Evolutionary conservation across 2,888 invertebrate species (phyloP).

Genomic region (Flexamia atlantica): DNA sequence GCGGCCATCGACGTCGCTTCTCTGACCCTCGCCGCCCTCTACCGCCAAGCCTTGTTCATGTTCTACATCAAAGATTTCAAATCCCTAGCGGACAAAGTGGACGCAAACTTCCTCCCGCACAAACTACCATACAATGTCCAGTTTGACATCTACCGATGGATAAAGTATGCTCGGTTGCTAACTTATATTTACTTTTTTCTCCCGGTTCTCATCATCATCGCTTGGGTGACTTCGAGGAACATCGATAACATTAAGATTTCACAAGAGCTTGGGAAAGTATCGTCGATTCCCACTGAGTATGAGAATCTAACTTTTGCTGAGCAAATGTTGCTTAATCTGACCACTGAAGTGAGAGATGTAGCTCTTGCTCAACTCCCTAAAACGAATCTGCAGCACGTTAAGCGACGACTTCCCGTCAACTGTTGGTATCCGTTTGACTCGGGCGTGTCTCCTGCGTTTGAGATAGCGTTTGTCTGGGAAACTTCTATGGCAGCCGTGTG

Average conservation of each 20-base stretch:
- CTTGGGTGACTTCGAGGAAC: constrained; percentile 39
- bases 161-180: neutral
- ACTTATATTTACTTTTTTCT: constrained; percentile 39
- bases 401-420: constrained; percentile 54
- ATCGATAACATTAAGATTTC: constrained; percentile 36
- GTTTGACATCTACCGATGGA: constrained; percentile 14
- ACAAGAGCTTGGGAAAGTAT: constrained; percentile 23
- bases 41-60: constrained; percentile 26
- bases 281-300: neutral
- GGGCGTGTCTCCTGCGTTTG: constrained; percentile 55
- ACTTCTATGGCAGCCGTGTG: constrained; percentile 57
- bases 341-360: neutral
- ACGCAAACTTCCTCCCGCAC: constrained; percentile 24
- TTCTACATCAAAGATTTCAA: constrained; percentile 39
- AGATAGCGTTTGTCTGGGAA: constrained; percentile 61
- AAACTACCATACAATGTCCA: neutral
- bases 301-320: constrained; percentile 11
- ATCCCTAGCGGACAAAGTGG: constrained; percentile 28
- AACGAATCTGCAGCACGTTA: constrained; percentile 8
- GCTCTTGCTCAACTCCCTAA: neutral
- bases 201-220: constrained; percentile 16
- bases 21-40: constrained; percentile 58
- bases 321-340: constrained; percentile 26
- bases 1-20: constrained; percentile 63
- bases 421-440: constrained; percentile 64